These are phyloP conservation scores for Schizaphis graminum DNA, from an alignment of 2,888 invertebrate species.

Conservation along the genomic window DNA sequence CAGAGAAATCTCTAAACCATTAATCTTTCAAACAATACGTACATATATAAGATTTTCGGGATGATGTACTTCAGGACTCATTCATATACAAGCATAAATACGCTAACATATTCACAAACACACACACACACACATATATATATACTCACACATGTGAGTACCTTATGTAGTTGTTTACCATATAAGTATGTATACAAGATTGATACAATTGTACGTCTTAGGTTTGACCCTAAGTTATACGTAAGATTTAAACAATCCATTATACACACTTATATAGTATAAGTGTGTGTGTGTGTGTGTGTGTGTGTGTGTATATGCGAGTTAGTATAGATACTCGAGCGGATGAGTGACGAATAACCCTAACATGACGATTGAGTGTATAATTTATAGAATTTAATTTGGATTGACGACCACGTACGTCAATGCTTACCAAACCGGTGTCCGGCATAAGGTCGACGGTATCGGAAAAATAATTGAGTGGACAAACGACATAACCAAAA, in stretches of 20 bases:
- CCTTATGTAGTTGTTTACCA: no score
- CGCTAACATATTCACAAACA: not conserved
- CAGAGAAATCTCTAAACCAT: not conserved
- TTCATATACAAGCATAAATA: not conserved
- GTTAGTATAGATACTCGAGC: not conserved
- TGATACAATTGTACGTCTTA: not conserved
- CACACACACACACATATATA: not conserved
- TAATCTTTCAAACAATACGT: not conserved
- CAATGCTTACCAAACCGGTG: not conserved
- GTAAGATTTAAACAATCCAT: not conserved
- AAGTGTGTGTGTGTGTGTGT: not conserved
- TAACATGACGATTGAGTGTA: not conserved
- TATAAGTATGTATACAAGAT: not conserved
- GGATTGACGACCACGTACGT: not conserved
- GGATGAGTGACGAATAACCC: not conserved
- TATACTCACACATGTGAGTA: not conserved
- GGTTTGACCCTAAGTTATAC: not conserved
- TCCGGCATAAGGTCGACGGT: not conserved
- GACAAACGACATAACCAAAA: not conserved
- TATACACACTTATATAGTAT: not conserved
- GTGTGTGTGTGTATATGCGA: not conserved
- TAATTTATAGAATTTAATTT: not conserved
- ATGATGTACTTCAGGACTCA: not conserved
- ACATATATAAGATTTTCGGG: not conserved
- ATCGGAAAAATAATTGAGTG: not conserved